Conservation (phyloP, 2,888 invertebrate genomes). For the Tenthredo livida region DNA sequence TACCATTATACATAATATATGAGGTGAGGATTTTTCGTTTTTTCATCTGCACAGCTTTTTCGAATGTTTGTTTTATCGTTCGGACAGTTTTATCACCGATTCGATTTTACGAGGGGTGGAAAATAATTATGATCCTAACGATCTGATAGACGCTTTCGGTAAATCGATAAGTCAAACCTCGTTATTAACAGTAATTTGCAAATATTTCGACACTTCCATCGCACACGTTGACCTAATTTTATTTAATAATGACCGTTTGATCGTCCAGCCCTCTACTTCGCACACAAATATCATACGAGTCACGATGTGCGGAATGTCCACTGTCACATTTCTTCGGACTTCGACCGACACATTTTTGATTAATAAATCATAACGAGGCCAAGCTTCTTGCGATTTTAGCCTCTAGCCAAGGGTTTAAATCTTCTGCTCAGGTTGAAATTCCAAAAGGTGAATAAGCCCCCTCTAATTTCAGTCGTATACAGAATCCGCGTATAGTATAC, state of each 20-base stretch:
- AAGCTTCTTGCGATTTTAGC: background rate
- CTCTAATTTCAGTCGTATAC: background rate
- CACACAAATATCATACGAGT: background rate
- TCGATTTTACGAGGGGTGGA: background rate
- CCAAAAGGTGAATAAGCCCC: background rate
- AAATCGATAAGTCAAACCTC: background rate
- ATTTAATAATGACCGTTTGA: background rate
- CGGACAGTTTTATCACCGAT: background rate
- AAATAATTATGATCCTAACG: constrained; percentile 19
- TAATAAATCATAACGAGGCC: background rate
- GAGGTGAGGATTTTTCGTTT: background rate
- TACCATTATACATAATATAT: background rate
- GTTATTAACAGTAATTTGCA: background rate
- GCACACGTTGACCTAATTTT: background rate
- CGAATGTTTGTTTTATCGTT: background rate
- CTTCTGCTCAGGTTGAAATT: background rate
- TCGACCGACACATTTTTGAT: background rate
- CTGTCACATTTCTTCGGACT: background rate
- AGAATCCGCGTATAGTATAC: no score
- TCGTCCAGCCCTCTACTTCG: background rate
- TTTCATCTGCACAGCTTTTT: background rate
- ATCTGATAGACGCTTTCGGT: background rate
- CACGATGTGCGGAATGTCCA: background rate
- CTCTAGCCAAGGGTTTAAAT: background rate
- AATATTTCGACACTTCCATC: background rate